These are phyloP conservation scores for Anableps anableps DNA, from an alignment of 2,797 vertebrate species.

Conservation along the genomic window DNA sequence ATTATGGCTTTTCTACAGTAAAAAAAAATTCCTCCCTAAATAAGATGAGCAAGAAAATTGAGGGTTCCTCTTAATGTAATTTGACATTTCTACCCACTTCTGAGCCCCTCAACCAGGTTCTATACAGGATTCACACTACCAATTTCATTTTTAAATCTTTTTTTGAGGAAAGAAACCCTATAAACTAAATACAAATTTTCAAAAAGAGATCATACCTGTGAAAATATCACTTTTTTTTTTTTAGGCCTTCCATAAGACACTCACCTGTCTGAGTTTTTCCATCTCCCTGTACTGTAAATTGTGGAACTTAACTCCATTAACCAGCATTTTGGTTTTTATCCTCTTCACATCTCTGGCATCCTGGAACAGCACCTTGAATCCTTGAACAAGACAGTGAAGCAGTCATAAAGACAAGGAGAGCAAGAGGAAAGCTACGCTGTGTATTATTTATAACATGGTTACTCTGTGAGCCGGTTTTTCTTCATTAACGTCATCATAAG, in stretches of 20 bases:
- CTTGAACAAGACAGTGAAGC: conserved; percentile 67
- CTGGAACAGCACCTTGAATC: conserved; percentile 80
- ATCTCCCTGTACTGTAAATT: conserved; percentile 92
- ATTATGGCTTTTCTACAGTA: background rate
- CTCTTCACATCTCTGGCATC: conserved; percentile 83
- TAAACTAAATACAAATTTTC: background rate
- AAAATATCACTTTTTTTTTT: background rate
- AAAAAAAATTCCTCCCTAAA: background rate
- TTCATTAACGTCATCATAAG: background rate
- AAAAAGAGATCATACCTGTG: no score
- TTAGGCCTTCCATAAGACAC: background rate
- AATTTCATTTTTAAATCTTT: background rate
- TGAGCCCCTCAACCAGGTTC: no score
- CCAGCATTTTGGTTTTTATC: conserved; percentile 82
- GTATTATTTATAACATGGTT: background rate
- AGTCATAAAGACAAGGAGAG: background rate
- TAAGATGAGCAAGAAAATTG: background rate
- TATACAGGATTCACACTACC: no score
- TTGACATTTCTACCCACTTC: no score
- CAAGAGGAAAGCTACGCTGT: background rate
- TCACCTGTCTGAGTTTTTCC: conserved; percentile 92
- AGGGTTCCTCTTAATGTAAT: background rate
- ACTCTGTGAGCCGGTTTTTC: fast-evolving
- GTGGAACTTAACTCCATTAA: conserved; percentile 65
- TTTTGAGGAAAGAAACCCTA: background rate